A percentile compares a stretch with the other conserved stretches of the same genome.
Evolutionary conservation across 2,113 vertebrate species (phyloP).

Genomic region (Hippocampus abdominalis): DNA sequence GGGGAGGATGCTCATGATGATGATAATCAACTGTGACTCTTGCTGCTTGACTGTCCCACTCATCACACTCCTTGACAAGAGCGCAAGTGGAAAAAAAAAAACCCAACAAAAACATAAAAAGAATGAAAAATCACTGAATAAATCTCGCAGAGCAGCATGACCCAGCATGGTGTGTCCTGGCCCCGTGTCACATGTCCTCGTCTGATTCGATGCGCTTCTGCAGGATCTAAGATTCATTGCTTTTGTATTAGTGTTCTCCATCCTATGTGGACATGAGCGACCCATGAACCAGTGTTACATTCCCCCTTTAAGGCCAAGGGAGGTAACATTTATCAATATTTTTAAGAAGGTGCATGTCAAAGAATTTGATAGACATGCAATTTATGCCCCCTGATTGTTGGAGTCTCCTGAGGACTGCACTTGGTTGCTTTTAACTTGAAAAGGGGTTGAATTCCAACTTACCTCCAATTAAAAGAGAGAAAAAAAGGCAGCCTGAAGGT

Average conservation of each 20-base stretch:
- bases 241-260: not conserved
- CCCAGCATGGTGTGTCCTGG: slow-evolving; percentile 80
- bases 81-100: slow-evolving; percentile 69
- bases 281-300: not conserved
- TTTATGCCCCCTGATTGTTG: not conserved
- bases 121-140: slow-evolving; percentile 74
- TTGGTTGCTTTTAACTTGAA: not conserved
- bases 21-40: slow-evolving; percentile 79
- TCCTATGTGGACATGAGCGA: not conserved
- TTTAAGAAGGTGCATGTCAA: not conserved
- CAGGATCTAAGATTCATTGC: slow-evolving; percentile 21
- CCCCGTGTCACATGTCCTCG: slow-evolving; percentile 67
- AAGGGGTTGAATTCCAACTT: not conserved
- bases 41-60: slow-evolving; percentile 83
- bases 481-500: not conserved
- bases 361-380: not conserved
- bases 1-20: slow-evolving; percentile 30
- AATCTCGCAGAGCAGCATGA: slow-evolving; percentile 93
- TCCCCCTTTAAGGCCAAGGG: not conserved
- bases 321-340: not conserved
- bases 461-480: not conserved
- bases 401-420: not conserved
- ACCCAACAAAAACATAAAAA: slow-evolving; percentile 60
- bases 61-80: slow-evolving; percentile 80
- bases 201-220: slow-evolving; percentile 54